A percentile compares a stretch with the other conserved stretches of the same genome.
Evolutionary conservation across 92 coral and sea anemone species (phyloP).

Genomic region (Palythoa heliodiscus): DNA sequence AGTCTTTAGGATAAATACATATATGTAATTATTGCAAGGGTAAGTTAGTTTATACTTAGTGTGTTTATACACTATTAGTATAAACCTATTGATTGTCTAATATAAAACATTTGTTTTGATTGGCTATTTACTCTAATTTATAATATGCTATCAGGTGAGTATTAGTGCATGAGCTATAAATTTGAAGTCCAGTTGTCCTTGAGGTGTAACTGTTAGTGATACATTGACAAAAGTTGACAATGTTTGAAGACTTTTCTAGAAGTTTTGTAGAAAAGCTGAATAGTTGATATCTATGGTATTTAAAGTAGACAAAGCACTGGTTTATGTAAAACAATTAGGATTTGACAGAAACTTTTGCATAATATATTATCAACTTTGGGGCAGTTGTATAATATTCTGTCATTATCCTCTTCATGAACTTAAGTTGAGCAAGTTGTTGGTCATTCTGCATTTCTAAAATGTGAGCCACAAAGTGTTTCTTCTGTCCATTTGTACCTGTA

Average conservation of each 20-base stretch:
- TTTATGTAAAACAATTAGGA: slow-evolving; percentile 1
- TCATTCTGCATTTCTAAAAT: slow-evolving; percentile 48
- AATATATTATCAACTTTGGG: slow-evolving; percentile 1
- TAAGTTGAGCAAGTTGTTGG: slow-evolving; percentile 40
- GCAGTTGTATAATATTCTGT: neutral
- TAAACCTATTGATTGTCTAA: slow-evolving; percentile 8
- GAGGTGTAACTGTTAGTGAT: neutral
- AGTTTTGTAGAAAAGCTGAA: slow-evolving; percentile 6
- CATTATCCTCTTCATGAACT: slow-evolving; percentile 39
- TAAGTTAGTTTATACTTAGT: neutral
- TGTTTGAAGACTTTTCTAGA: neutral
- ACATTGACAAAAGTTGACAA: slow-evolving; percentile 4
- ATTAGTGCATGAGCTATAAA: slow-evolving; percentile 12
- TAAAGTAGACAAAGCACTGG: neutral
- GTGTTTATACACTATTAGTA: slow-evolving; percentile 22
- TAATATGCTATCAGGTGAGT: slow-evolving; percentile 13
- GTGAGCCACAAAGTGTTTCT: slow-evolving; percentile 39
- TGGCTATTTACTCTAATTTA: slow-evolving; percentile 9
- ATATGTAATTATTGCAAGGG: neutral
- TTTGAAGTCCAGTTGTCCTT: slow-evolving; percentile 1
- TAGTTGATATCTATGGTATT: slow-evolving; percentile 17
- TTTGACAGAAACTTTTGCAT: slow-evolving; percentile 8
- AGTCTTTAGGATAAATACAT: neutral
- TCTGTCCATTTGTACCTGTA: neutral
- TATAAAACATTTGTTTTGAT: slow-evolving; percentile 3